These are phyloP conservation scores for Apaloderma vittatum DNA, from an alignment of 2,113 vertebrate species.

Conservation along the genomic window DNA sequence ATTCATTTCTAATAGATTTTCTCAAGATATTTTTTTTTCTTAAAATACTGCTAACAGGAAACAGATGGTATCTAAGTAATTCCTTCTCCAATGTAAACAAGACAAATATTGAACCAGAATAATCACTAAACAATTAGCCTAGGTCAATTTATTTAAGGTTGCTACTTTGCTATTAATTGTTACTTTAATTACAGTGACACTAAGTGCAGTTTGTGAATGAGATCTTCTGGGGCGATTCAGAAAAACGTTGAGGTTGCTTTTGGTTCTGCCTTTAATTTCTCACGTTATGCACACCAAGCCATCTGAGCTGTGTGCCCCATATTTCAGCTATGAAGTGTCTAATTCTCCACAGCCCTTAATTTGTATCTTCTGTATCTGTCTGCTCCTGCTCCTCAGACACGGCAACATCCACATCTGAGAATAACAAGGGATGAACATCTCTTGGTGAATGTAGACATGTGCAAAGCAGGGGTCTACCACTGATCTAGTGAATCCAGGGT, in stretches of 20 bases:
- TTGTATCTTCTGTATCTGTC: neutral
- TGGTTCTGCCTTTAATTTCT: neutral
- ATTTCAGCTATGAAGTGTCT: neutral
- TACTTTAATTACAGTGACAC: neutral
- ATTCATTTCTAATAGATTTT: neutral
- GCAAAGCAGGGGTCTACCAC: neutral
- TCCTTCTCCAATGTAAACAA: neutral
- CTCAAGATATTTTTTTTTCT: neutral
- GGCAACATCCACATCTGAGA: neutral
- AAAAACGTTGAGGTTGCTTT: neutral
- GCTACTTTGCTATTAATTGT: neutral
- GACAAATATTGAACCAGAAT: neutral
- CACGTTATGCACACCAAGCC: fast-evolving
- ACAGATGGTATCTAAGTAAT: neutral
- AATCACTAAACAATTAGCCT: neutral
- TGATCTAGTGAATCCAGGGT: neutral
- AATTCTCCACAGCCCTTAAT: neutral
- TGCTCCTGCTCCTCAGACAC: neutral
- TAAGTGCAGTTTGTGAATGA: neutral
- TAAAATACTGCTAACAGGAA: neutral
- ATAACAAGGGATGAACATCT: neutral
- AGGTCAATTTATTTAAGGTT: neutral
- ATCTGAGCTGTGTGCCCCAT: fast-evolving
- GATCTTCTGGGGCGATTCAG: neutral
- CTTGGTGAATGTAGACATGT: neutral